phyloP scores from a whole-genome alignment of 2,797 vertebrate species.

The Argya squamiceps region DNA sequence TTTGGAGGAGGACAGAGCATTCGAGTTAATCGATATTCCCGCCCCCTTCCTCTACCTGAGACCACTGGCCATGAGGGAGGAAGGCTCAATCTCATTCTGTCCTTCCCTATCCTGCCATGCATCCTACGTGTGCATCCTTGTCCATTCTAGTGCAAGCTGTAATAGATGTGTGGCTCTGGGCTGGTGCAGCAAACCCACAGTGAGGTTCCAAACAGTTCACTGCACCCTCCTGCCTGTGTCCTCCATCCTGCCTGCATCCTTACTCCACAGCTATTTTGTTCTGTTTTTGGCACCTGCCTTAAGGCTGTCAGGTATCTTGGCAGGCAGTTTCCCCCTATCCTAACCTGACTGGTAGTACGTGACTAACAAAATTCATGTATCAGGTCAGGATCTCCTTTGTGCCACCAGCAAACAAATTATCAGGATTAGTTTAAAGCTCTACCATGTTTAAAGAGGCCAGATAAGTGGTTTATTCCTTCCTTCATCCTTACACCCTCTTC shows the following conservation, averaged over 20 bases:
- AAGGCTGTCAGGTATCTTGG: neutral
- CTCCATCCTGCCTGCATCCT: neutral
- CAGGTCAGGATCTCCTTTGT: neutral
- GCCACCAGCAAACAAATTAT: neutral
- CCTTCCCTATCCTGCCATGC: neutral
- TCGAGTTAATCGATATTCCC: neutral
- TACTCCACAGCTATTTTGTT: neutral
- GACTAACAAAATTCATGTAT: neutral
- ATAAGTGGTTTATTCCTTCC: neutral
- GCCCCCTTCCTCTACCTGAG: neutral
- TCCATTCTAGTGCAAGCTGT: neutral
- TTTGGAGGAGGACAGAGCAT: neutral
- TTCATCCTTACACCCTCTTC: neutral
- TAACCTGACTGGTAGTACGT: neutral
- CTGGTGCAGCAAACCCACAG: neutral
- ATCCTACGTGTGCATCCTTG: rapidly evolving
- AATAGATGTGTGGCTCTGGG: neutral
- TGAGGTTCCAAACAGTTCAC: neutral
- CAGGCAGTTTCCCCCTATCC: neutral
- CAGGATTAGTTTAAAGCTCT: neutral
- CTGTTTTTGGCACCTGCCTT: neutral
- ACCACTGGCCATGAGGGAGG: neutral
- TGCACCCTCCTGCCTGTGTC: neutral
- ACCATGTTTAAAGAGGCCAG: neutral
- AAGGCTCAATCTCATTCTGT: neutral